These are phyloP conservation scores for Acromyrmex charruanus DNA, from an alignment of 1,140 invertebrate genomes.

Conservation along the genomic window DNA sequence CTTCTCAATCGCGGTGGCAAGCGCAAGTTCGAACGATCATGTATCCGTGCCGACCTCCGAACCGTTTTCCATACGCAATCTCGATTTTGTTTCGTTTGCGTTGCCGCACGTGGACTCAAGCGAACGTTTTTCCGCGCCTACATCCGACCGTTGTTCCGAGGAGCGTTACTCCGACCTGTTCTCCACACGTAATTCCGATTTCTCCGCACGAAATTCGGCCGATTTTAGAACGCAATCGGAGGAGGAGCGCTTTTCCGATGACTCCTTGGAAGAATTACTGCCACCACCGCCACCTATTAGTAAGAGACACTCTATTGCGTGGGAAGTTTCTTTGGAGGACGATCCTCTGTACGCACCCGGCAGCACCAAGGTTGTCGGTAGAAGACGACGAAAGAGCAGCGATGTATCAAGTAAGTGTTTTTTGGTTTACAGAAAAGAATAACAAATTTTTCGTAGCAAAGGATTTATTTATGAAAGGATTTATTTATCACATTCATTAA, in stretches of 20 bases:
- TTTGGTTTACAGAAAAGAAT: background rate
- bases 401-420: conserved; percentile 86
- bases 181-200: conserved; percentile 84
- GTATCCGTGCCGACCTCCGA: conserved; percentile 84
- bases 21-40: conserved; percentile 84
- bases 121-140: conserved; percentile 81
- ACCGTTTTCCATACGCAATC: conserved; percentile 83
- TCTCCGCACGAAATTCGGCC: conserved; percentile 84
- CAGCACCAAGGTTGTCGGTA: conserved; percentile 90
- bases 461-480: background rate
- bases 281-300: conserved; percentile 88
- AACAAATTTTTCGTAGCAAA: background rate
- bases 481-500: background rate
- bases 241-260: conserved; percentile 93
- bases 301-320: conserved; percentile 93
- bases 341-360: conserved; percentile 91
- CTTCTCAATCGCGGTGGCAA: conserved; percentile 85
- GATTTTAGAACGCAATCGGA: conserved; percentile 87
- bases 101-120: conserved; percentile 81
- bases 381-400: conserved; percentile 86
- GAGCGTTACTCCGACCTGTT: conserved; percentile 83
- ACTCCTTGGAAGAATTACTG: conserved; percentile 91
- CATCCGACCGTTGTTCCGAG: conserved; percentile 82
- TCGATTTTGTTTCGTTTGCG: conserved; percentile 83
- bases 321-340: conserved; percentile 92